Base-by-base conservation (phyloP, 2,888 invertebrate species). In the Macroteleia sp. region DNA sequence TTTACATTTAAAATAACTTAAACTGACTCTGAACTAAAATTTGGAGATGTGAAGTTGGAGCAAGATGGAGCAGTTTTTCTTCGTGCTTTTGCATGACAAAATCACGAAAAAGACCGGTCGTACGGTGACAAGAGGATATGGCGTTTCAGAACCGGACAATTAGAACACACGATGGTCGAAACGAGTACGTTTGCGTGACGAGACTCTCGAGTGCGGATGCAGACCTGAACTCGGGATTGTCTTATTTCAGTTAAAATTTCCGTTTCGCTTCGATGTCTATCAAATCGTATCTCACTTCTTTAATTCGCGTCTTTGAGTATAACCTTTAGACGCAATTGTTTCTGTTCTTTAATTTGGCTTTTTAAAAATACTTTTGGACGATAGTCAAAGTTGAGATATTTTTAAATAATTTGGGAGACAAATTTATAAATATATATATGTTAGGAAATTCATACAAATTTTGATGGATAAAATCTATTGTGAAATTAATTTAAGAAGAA, bases 121-220 rank as follows among this genome's bases (percentile, higher is more conserved):
- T 48, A 14, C 61, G 46, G 61, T 62, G 61, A 62, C 64, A 44
- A 66, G 66, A 66, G 66, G 66, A 66, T 52, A 44, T 44, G 34
- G 54, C 54, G 44, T 66, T 42, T 54, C 54, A 50, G 50, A 50
- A 41, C 28, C 41, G 44, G 54, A 42, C 66, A 66, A 66, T 66
- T 66, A 54, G 54, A 66, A 54, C 64, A 42, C 64, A 41, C 39
- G 36, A 52, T 28, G 52, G 39, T 52, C 64, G 44, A 59, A 59
- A 44, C 61, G 28, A 62, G 50, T 41, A 41, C 62, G 62, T 62
- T 62, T 50, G 62, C 62, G 62, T 62, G 62, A 44, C 59, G 44
- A 59, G 34, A 50, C 62, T 48, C 30, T 30, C 41, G 28, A 48
- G 48, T 50, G 56, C 62, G 39, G 50, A 62, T 62, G 50, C 20